Evolutionary conservation across 2,888 invertebrate genomes (phyloP).

Genomic region (Sthenelais limicola): DNA sequence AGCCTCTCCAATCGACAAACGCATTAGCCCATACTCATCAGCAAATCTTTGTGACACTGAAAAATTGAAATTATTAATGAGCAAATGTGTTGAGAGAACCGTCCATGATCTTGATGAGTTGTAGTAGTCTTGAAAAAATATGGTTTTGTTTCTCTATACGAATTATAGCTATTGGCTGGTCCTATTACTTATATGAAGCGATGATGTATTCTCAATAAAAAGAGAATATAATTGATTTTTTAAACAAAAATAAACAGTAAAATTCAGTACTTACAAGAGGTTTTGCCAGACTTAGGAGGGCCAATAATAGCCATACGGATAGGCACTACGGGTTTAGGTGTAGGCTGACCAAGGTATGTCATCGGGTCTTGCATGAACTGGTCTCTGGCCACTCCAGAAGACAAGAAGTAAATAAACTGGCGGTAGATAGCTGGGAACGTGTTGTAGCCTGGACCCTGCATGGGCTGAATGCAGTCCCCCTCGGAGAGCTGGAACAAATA

Average conservation of each 20-base stretch:
- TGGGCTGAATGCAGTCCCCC: slow-evolving; percentile 70
- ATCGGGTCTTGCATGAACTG: slow-evolving; percentile 69
- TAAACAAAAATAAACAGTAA: neutral
- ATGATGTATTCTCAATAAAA: too few relatives aligned
- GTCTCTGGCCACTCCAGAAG: slow-evolving; percentile 60
- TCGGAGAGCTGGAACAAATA: slow-evolving; percentile 60
- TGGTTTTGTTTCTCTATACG: too few relatives aligned
- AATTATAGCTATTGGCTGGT: too few relatives aligned
- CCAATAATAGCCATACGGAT: slow-evolving; percentile 70
- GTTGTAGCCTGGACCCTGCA: slow-evolving; percentile 64
- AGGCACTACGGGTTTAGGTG: slow-evolving; percentile 71
- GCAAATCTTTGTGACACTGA: slow-evolving; percentile 71
- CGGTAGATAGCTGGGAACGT: slow-evolving; percentile 69
- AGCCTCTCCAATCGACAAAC: slow-evolving; percentile 71
- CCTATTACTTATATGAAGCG: too few relatives aligned
- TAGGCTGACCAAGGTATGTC: slow-evolving; percentile 65
- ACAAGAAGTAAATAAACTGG: slow-evolving; percentile 69
- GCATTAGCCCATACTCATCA: slow-evolving; percentile 68
- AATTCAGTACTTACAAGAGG: slow-evolving; percentile 63
- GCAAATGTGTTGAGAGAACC: too few relatives aligned
- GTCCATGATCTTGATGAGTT: too few relatives aligned
- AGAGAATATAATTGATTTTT: too few relatives aligned
- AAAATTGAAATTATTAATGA: too few relatives aligned
- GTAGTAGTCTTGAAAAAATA: too few relatives aligned
- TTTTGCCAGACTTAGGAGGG: slow-evolving; percentile 73